Base-by-base conservation (phyloP, 1,140 invertebrate species). In the Heliconius congener region DNA sequence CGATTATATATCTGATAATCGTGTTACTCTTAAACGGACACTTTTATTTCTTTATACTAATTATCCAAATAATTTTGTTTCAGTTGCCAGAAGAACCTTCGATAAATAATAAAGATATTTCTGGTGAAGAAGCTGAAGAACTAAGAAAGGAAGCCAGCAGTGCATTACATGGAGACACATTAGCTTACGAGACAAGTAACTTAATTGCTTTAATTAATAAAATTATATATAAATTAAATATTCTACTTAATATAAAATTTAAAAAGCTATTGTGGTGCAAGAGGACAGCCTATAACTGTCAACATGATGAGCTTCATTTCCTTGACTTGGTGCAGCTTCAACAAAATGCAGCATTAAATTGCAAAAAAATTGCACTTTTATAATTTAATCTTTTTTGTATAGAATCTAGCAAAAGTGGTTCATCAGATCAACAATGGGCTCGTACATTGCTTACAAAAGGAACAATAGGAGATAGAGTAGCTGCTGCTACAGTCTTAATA, bases 401-500 rank as follows among this genome's bases (percentile, higher is more conserved):
- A 95, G 95, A 95, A 85, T 88, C 95, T 77, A 95, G 92, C 77
- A 92, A 86, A 76, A 95, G 92, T 86, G 91, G 91, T 30, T 94
- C 93, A 50, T 95, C 95, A 6, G 95, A 96, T 79, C 95, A 95
- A 79, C 94, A 95, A 80, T 99, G 98, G 98, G 96, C 98, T 78
- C 96, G 96, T 83, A 98, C 97, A 23, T 96, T 98, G 8, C 93
- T 98, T 71, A 95, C 96, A 34, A 97, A 96, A 83, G 98, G 98
- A 71, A 98, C 98, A 9, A 95, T 96, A 2, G 96, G 96, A 1
- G 98, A 99, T 93, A 98, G 97, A 95, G 95, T 99, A 71, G 98
- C 98, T 42, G 98, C 98, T 2, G 96, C 96, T 71, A 97, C 97
- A 37, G 93, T 99, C 11, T 90, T 97, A 23, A 96, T 99, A 77